phyloP scores from a whole-genome alignment of 2,113 vertebrate genomes.

The Gorsachius goisagi region DNA sequence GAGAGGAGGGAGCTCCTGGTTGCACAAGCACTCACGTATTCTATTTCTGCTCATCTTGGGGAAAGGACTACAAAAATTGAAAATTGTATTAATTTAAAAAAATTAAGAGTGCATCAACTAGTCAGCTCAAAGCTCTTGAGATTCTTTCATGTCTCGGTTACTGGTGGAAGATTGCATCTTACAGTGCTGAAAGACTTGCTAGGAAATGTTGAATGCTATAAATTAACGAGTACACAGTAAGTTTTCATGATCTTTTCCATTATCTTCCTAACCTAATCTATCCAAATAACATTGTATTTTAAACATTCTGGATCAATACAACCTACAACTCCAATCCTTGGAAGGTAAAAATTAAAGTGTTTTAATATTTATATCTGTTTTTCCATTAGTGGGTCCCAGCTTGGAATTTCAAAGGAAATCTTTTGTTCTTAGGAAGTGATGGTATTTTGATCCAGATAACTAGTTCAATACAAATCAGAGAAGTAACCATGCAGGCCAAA shows the following conservation, averaged over 20 bases:
- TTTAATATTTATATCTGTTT: neutral
- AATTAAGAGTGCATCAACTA: neutral
- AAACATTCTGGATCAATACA: neutral
- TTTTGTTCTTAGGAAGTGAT: neutral
- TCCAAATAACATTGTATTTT: neutral
- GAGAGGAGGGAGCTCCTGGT: neutral
- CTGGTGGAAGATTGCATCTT: neutral
- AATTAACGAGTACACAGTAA: neutral
- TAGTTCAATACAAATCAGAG: neutral
- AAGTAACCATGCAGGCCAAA: neutral
- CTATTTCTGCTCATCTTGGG: neutral
- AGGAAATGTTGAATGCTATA: neutral
- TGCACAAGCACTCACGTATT: neutral
- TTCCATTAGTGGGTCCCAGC: neutral
- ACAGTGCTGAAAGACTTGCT: neutral
- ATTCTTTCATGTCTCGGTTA: neutral
- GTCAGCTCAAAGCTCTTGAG: neutral
- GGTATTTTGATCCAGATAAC: neutral
- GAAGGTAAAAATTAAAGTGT: neutral
- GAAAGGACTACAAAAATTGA: neutral
- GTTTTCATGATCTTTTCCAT: neutral
- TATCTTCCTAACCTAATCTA: neutral
- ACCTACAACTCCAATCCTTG: neutral
- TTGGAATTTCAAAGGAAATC: neutral
- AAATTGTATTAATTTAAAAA: neutral